Base-by-base conservation (phyloP, 2,797 vertebrate species). In the Bucorvus abyssinicus region DNA sequence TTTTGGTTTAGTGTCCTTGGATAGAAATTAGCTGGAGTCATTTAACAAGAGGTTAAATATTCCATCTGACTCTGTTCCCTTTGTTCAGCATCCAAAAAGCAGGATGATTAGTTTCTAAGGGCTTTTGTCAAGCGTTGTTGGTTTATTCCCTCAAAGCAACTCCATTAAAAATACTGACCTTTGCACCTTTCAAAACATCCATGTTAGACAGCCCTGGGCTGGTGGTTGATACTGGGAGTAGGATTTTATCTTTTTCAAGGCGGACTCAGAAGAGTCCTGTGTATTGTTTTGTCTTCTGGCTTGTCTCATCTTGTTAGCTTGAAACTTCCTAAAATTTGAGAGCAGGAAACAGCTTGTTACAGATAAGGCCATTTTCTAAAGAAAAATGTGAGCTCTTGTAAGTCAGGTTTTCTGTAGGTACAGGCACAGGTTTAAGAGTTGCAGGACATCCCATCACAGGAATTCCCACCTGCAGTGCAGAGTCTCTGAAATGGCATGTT, bases 401-500 rank as follows among this genome's bases (percentile, higher is more conserved):
- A 81, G 38, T 87, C 57, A 65, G 8, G 40, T 70, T 91, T 89
- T 87, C 45, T 89, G 1, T 53, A 67, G 78, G 60, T 74, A 56
- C 59, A 74, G 63, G 83, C 76, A 75, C 0, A 0, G 57, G 52
- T 96, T 93, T 90, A 85, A 89, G 92, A 87, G 60, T 74, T 92
- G 75, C 75, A 87, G 74, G 78, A 89, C 85, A 86, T 93, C 91
- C 87, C 87, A 86, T 81, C 69, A 63, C 71, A 91, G 47, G 47
- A 90, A 60, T 88, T 84, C 47, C 55, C 21, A 4, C 38, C 50
- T 1, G 6, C 85, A 87, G 55, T 76, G 87, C 69, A 63, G 82
- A 84, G 59, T 86, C 91, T 88, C 87, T 96, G 93, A 95, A 96
- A 93, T 96, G 94, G 83, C 77, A 69, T 91, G 73, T 89, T 77